Evolutionary conservation across 2,113 vertebrate genomes (phyloP).

Genomic region (Grammomys dolichurus): DNA sequence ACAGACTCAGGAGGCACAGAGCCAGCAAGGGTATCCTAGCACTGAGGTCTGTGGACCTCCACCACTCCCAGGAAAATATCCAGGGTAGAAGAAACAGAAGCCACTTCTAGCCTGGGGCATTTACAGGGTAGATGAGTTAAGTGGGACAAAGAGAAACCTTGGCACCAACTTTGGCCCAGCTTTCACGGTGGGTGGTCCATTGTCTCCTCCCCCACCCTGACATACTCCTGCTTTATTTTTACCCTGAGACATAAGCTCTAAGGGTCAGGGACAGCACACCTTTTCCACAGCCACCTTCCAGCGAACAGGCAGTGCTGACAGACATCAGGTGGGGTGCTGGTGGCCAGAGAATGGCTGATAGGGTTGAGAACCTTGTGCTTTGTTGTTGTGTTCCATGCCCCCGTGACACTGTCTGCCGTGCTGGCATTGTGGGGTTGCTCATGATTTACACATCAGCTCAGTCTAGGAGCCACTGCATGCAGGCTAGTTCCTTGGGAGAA

Average conservation of each 20-base stretch:
- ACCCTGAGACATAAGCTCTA: not conserved
- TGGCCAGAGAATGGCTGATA: rapidly evolving
- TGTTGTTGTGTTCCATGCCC: not conserved
- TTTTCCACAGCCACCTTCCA: not conserved
- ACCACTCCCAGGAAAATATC: not conserved
- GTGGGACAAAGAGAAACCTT: rapidly evolving
- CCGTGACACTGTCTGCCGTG: rapidly evolving
- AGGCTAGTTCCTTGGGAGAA: rapidly evolving
- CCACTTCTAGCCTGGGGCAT: rapidly evolving
- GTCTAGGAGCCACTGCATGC: rapidly evolving
- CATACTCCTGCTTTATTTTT: too few relatives aligned
- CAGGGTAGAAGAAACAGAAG: not conserved
- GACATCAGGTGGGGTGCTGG: rapidly evolving
- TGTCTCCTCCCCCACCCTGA: rapidly evolving
- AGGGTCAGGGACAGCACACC: too few relatives aligned
- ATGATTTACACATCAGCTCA: rapidly evolving
- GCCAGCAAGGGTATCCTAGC: too few relatives aligned
- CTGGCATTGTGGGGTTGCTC: not conserved
- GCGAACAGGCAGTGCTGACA: rapidly evolving
- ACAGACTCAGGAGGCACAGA: not conserved
- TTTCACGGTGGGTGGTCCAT: rapidly evolving
- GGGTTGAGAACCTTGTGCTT: not conserved
- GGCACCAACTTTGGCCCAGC: not conserved
- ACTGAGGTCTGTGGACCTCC: not conserved
- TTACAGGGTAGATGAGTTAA: rapidly evolving